Evolutionary conservation across 2,888 invertebrate genomes (phyloP).

Genomic region (Oligia fasciuncula): DNA sequence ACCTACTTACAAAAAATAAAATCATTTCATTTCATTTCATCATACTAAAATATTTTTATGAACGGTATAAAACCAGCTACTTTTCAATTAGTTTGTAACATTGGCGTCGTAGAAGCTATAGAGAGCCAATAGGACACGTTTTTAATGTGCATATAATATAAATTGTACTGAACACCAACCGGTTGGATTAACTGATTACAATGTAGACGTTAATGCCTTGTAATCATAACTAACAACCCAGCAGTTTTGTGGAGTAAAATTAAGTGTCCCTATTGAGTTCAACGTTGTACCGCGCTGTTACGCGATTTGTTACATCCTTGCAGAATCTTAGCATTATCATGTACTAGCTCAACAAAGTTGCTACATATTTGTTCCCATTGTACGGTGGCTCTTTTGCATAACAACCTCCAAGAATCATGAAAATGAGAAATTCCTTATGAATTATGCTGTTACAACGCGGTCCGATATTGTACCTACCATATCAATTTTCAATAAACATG

Average conservation of each 20-base stretch:
- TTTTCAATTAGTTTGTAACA: constrained; percentile 33
- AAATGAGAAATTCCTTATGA: constrained; percentile 57
- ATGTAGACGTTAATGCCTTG: constrained; percentile 60
- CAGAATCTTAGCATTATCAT: constrained; percentile 54
- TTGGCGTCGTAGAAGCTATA: constrained; percentile 17
- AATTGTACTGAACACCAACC: constrained; percentile 32
- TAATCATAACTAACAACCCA: constrained; percentile 54
- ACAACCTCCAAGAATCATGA: constrained; percentile 56
- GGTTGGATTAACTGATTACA: constrained; percentile 58
- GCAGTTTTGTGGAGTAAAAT: constrained; percentile 62
- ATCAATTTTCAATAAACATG: constrained; percentile 45
- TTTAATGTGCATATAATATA: constrained; percentile 50
- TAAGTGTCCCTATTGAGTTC: constrained; percentile 59
- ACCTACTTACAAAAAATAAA: no score
- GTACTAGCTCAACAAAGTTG: constrained; percentile 55
- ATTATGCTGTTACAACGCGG: constrained; percentile 38
- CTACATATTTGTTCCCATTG: constrained; percentile 58
- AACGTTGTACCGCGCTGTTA: constrained; percentile 36
- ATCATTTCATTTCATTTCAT: no score
- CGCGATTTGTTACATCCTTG: constrained; percentile 53
- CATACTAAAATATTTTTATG: constrained; percentile 25
- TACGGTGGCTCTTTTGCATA: constrained; percentile 57
- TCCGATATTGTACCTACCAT: constrained; percentile 38
- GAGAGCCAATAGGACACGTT: constrained; percentile 31
- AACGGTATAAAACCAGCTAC: constrained; percentile 9